Evolutionary conservation across 37 sponge, comb jelly and placozoan species (phyloP), one percentile per base, ranked within the genome.

Genomic region (Spongilla lacustris): DNA sequence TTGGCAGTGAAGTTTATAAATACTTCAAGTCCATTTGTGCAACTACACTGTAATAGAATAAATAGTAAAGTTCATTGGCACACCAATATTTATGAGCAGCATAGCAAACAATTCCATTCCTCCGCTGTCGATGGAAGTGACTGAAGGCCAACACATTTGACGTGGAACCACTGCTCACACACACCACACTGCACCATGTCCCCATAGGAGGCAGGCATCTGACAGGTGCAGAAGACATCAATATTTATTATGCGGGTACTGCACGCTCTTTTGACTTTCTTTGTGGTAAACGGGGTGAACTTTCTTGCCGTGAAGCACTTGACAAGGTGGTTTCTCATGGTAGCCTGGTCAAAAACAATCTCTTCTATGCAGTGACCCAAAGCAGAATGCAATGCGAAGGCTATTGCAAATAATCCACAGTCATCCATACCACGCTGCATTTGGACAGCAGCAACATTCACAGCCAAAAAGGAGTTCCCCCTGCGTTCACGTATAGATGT

Each of bases 1-100:
- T 58, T 58, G 58, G 58, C 58, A 58, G 0, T 58, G 58, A 46
- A 46, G 58, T 58, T 17, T 58, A 58, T 58, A 58, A 19, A 58
- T 58, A 58, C 58, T 58, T 58, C 58, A 58, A 58, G 58, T 58
- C 19, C 58, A 58, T 58, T 58, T 58, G 58, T 58, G 58, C 58
- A 58, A 58, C 58, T 58, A 58, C 58, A 58, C 58, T 58, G 58
- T 58, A 58, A 58, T 58, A 58, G 58, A 58, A 58, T 58, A 58
- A 41, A 58, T 58, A 58, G 58, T 58, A 58, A 58, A 58, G 58
- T 58, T 17, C 58, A 58, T 58, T 58, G 58, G 58, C 58, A 58
- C 58, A 58, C 58, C 58, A 58, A 58, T 14, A 58, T 58, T 58
- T 58, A 58, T 58, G 58, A 58, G 58, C 58, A 58, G 58, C 21